phyloP scores from a whole-genome alignment of 2,797 vertebrate genomes.

The Sebastes glaucus region DNA sequence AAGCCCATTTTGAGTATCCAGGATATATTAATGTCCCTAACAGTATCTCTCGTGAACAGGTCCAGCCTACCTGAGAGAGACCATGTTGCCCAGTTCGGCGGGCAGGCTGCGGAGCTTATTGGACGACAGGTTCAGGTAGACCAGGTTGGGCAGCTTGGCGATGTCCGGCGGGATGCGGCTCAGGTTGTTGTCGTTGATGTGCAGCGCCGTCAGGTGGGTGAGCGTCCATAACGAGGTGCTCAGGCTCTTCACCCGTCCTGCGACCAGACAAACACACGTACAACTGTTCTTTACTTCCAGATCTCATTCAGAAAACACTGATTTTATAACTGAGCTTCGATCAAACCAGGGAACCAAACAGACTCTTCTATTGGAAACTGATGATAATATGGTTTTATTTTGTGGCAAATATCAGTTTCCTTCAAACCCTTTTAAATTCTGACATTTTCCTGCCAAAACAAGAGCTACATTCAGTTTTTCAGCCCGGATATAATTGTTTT shows the following conservation, averaged over 20 bases:
- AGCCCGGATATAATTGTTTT: background rate
- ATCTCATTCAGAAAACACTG: background rate
- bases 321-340: background rate
- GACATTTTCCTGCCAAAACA: background rate
- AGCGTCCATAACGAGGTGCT: constrained; percentile 95
- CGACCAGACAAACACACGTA: background rate
- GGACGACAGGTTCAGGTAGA: constrained; percentile 98
- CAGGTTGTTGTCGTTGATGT: constrained; percentile 98
- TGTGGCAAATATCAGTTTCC: background rate
- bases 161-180: constrained; percentile 98
- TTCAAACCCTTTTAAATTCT: background rate
- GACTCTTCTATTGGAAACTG: background rate
- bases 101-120: constrained; percentile 99
- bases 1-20: background rate
- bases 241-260: constrained; percentile 95
- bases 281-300: background rate
- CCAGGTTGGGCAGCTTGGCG: constrained; percentile 96
- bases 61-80: constrained; percentile 93
- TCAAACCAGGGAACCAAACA: background rate
- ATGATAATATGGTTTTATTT: background rate
- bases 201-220: constrained; percentile 98
- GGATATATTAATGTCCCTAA: background rate
- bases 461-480: background rate
- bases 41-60: background rate
- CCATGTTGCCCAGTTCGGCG: constrained; percentile 99